Conservation (phyloP, 2,113 vertebrate genomes). For the Calyptomena viridis region DNA sequence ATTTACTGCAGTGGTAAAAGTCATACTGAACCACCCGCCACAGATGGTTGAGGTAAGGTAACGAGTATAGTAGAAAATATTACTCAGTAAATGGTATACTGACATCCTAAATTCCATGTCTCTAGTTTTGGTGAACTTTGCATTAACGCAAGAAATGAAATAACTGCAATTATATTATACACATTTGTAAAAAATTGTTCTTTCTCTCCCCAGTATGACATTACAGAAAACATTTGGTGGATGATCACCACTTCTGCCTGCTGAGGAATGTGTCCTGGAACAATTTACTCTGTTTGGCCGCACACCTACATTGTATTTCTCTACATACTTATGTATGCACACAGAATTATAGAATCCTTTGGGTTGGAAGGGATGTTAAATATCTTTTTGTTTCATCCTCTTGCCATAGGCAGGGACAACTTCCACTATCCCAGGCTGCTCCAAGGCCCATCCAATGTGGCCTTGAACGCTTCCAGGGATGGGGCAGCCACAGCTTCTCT, state of each 20-base stretch:
- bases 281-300: not conserved
- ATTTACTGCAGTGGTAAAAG: constrained; percentile 25
- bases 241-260: not conserved
- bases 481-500: not conserved
- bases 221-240: not conserved
- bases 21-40: not conserved
- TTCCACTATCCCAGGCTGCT: not conserved
- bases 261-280: not conserved
- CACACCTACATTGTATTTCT: not conserved
- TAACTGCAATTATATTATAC: too few species aligned
- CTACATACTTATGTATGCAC: not conserved
- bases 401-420: not conserved
- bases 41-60: not conserved
- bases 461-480: not conserved
- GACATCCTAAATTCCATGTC: accelerated
- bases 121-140: not conserved
- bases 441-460: accelerated
- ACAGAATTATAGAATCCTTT: not conserved
- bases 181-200: accelerated
- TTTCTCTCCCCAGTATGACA: not conserved
- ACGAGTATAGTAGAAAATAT: not conserved
- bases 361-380: not conserved
- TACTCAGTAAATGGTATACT: not conserved
- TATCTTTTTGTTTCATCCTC: accelerated
- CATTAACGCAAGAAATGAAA: not conserved